Evolutionary conservation across 1,140 invertebrate species (phyloP), one percentile per base, ranked within the genome.

Genomic region (Anagrus nilaparvatae): DNA sequence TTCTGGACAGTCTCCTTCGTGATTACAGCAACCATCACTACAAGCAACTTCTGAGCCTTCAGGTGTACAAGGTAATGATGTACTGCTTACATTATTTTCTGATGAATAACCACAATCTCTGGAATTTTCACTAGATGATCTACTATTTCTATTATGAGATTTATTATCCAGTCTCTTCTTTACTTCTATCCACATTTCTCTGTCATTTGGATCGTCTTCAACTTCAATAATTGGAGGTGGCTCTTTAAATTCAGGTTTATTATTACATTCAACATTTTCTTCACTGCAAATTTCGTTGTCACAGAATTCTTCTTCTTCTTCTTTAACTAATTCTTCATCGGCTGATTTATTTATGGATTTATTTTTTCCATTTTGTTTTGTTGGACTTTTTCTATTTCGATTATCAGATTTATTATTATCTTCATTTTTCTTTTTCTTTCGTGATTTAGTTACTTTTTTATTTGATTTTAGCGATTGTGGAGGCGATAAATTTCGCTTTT

Each of bases 21-120:
- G 79, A 61, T 84, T 82, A 57, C 85, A 88, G 59, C 82, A 84
- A 23, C 79, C 79, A 55, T 88, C 85, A 2, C 79, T 85, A 64
- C 85, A 88, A 0, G 84, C 86, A 24, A 88, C 76, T 59, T 88
- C 86, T 1, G 84, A 88, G 17, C 84, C 84, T 54, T 87, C 84
- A 0, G 84, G 83, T 9, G 84, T 84, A 55, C 81, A 84, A 32
- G 78, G 75, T 21, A 79, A 65, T 47, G 83, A 86, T 16, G 78
- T 82, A 43, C 75, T 78, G 18, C 79, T 79, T 44, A 80, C 79
- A 54, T 80, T 83, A 48, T 77, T 77, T 45, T 83, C 84, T 8
- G 84, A 87, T 16, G 81, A 84, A 57, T 88, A 89, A 23, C 85
- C 85, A 58, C 81, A 87, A 60, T 90, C 86, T 56, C 82, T 81